A percentile compares a stretch with the other conserved stretches of the same genome.
Conservation (phyloP, 2,113 vertebrate species). For the Heloderma charlesbogerti region DNA sequence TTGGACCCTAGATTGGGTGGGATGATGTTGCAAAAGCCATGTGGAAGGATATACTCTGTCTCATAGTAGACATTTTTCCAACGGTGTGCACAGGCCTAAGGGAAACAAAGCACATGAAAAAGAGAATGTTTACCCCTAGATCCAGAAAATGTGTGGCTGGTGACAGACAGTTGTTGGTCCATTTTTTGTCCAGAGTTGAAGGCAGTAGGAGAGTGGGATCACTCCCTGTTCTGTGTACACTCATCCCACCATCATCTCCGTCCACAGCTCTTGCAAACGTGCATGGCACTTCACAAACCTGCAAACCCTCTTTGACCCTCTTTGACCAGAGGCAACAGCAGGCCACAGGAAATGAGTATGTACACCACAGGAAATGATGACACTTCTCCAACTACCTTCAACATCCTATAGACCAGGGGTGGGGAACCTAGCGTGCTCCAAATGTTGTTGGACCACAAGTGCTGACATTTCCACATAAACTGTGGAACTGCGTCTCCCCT, state of each 20-base stretch:
- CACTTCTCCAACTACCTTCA: neutral
- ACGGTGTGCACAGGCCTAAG: conserved; percentile 95
- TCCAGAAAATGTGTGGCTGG: neutral
- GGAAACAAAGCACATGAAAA: conserved; percentile 18
- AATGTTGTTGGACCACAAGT: neutral
- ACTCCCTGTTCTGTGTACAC: neutral
- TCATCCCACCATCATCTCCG: neutral
- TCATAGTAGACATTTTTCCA: conserved; percentile 98
- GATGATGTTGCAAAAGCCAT: conserved; percentile 95
- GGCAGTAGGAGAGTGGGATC: neutral
- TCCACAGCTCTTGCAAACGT: neutral
- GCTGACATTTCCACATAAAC: neutral
- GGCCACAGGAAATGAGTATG: neutral
- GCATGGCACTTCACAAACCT: neutral
- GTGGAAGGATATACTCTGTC: conserved; percentile 91
- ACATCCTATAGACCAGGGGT: too few species aligned
- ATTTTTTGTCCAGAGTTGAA: rapidly evolving
- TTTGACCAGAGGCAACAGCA: neutral
- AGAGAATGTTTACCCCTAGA: neutral
- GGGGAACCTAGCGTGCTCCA: too few species aligned
- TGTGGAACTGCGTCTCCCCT: neutral
- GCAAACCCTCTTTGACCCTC: too few species aligned
- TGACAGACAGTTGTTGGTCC: neutral
- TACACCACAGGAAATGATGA: neutral
- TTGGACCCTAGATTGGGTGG: conserved; percentile 87